Evolutionary conservation across 2,797 vertebrate genomes (phyloP).

Genomic region (Hemibagrus guttatus): DNA sequence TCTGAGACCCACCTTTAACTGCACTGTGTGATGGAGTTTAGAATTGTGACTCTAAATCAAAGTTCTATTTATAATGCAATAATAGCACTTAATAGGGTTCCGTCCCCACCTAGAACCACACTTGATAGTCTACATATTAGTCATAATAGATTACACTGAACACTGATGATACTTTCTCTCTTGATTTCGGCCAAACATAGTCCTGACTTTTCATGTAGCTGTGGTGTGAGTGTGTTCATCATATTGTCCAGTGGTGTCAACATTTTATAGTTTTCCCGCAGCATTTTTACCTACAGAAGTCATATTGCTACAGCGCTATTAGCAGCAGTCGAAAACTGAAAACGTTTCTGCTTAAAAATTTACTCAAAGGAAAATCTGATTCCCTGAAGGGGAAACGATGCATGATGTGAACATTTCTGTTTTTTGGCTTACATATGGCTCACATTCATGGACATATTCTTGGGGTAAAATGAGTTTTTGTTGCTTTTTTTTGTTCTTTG

Average conservation of each 20-base stretch:
- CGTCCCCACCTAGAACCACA: background rate
- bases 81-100: background rate
- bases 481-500: background rate
- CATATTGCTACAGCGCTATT: background rate
- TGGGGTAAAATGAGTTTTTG: background rate
- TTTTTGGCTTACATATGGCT: background rate
- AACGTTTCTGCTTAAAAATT: background rate
- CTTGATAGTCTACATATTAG: too few relatives aligned
- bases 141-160: too few relatives aligned
- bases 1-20: slow-evolving; percentile 65
- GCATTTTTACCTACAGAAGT: background rate
- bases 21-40: background rate
- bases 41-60: background rate
- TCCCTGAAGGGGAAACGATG: background rate
- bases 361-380: background rate
- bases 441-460: background rate
- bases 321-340: background rate
- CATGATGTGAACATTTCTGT: background rate
- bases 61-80: too few relatives aligned
- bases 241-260: background rate
- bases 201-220: background rate
- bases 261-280: too few relatives aligned
- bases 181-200: background rate
- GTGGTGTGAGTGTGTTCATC: background rate
- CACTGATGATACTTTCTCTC: background rate